Base-by-base conservation (phyloP, 1,140 invertebrate genomes). In the Drosophila kurseongensis region DNA sequence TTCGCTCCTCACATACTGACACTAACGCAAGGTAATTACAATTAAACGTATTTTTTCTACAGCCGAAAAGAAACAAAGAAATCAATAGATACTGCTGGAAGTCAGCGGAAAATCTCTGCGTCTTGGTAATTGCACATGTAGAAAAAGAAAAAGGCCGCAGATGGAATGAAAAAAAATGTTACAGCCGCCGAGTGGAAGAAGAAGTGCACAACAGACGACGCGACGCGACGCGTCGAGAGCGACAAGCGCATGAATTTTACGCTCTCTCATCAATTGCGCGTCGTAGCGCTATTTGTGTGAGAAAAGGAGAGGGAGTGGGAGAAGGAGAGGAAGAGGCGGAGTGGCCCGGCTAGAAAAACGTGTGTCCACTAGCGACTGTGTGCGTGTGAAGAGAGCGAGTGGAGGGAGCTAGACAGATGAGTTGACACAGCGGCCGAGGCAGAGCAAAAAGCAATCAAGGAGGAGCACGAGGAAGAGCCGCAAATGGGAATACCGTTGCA, bases 1-100 rank as follows among this genome's bases (percentile, higher is more conserved):
- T 29, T 27, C 16, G 58, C 45, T 56, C 62, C 44, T 36, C 38
- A 38, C 48, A 50, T 29, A 76, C 65, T 51, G 40, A 42, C 54
- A 74, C 54, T 36, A 60, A 68, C 47, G 50, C 52, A 71, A 72
- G 68, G 76, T 88, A 88, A 88, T 88, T 88, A 88, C 83, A 88
- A 88, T 89, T 88, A 83, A 88, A 80, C 50, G 47, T 58, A 41
- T 41, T 56, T 51, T 63, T 63, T 38, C 67, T 47, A 50, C 69
- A 78, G 69, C 62, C 52, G 23, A 68, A 68, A 67, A 62, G 63
- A 81, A 83, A 88, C 80, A 89, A 88, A 89, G 83, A 89, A 89
- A 83, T 88, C 83, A 65, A 88, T 88, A 89, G 83, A 88, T 88
- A 86, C 83, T 88, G 65, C 79, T 83, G 66, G 55, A 76, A 75